These are phyloP conservation scores for Pongo abelii DNA, from an alignment of 2,113 vertebrate species.

Conservation along the genomic window DNA sequence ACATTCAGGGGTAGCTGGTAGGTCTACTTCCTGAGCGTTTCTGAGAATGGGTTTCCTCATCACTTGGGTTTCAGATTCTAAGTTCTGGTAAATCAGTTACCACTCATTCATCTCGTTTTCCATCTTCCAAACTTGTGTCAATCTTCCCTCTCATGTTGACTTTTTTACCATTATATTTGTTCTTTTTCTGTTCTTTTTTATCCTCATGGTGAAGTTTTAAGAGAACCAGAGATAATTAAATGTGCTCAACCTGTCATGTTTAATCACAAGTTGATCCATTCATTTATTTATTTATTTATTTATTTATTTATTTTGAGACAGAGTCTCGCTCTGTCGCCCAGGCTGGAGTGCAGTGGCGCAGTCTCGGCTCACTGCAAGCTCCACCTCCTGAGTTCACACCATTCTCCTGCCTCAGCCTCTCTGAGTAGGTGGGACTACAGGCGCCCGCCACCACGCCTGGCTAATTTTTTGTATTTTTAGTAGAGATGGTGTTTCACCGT, in stretches of 20 bases:
- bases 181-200: not conserved
- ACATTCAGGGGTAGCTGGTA: not conserved
- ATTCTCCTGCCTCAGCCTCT: too few species aligned
- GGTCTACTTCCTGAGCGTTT: not conserved
- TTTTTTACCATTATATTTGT: not conserved
- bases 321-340: too few species aligned
- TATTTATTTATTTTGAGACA: too few species aligned
- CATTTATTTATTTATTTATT: not conserved
- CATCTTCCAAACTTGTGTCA: not conserved
- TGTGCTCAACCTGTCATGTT: not conserved
- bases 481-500: too few species aligned
- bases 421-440: too few species aligned
- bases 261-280: constrained; percentile 29
- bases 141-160: not conserved
- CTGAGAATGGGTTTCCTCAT: not conserved
- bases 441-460: too few species aligned
- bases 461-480: too few species aligned
- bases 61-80: not conserved
- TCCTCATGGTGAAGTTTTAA: not conserved
- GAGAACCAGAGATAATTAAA: not conserved
- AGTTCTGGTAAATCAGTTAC: not conserved
- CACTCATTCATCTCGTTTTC: not conserved
- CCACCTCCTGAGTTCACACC: too few species aligned
- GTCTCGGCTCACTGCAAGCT: too few species aligned
- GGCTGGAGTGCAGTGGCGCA: too few species aligned